These are phyloP conservation scores for Philypnodon macrostomus DNA, from an alignment of 2,797 vertebrate genomes.

Conservation along the genomic window DNA sequence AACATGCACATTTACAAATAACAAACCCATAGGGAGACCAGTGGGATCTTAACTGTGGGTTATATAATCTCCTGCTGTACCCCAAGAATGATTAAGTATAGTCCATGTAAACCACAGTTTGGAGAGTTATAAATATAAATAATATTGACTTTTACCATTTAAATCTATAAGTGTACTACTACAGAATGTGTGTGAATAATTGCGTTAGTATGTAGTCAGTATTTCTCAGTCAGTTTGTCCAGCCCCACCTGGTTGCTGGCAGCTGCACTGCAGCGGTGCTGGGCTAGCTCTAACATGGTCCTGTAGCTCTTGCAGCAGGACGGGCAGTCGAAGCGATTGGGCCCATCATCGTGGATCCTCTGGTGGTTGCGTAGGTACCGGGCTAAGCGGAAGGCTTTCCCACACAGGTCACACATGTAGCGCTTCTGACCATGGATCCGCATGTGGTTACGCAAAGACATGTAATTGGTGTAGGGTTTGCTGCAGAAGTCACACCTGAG, in stretches of 20 bases:
- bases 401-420: conserved; percentile 72
- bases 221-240: no score
- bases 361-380: conserved; percentile 74
- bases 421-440: conserved; percentile 74
- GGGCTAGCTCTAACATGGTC: conserved; percentile 74
- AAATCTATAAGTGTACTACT: no score
- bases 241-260: conserved; percentile 53
- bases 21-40: background rate
- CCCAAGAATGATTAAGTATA: no score
- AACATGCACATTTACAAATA: conserved; percentile 17
- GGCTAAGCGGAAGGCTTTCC: conserved; percentile 72
- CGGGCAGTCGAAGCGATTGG: conserved; percentile 74
- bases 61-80: no score
- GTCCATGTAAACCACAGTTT: no score
- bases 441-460: conserved; percentile 75
- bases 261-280: conserved; percentile 66
- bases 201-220: no score
- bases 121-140: no score
- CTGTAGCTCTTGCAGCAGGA: conserved; percentile 74
- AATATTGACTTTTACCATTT: no score
- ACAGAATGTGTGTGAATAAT: no score
- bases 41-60: background rate
- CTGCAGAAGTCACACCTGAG: conserved; percentile 72
- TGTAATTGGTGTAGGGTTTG: conserved; percentile 76
- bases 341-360: conserved; percentile 73